phyloP scores from a whole-genome alignment of 64 coral and sea anemone genomes.

The Porites lutea region DNA sequence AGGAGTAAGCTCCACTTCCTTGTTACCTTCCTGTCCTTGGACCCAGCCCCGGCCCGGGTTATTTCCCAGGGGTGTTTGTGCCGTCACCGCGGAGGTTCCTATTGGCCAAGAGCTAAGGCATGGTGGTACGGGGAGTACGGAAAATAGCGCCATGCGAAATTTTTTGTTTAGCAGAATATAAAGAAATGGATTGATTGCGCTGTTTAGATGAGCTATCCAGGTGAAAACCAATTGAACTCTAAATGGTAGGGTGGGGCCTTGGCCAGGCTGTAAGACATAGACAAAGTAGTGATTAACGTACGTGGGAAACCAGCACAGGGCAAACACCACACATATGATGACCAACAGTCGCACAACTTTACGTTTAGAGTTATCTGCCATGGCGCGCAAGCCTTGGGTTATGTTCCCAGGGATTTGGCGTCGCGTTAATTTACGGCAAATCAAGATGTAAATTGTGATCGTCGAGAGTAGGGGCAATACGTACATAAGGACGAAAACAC shows the following conservation, averaged over 20 bases:
- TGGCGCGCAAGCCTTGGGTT: constrained; percentile 14
- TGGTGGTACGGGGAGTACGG: too few species aligned
- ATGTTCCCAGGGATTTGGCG: constrained; percentile 52
- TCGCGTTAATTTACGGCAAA: constrained; percentile 24
- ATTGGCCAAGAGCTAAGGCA: too few species aligned
- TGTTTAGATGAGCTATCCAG: constrained; percentile 67
- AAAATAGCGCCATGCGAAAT: constrained; percentile 21
- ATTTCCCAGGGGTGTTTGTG: too few species aligned
- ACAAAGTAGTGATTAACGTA: constrained; percentile 50
- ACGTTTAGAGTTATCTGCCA: neutral
- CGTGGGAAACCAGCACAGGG: constrained; percentile 52
- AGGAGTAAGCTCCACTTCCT: too few species aligned
- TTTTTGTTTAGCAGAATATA: constrained; percentile 36
- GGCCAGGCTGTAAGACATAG: neutral
- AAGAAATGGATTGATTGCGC: constrained; percentile 54
- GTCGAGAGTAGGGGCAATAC: constrained; percentile 18
- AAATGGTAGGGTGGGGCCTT: neutral
- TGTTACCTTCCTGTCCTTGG: too few species aligned
- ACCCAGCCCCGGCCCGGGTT: too few species aligned
- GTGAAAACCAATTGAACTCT: neutral
- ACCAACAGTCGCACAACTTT: constrained; percentile 48
- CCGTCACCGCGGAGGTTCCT: too few species aligned
- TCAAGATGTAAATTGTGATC: constrained; percentile 17
- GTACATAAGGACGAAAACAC: constrained; percentile 25
- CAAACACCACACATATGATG: constrained; percentile 38